Evolutionary conservation across 2,113 vertebrate species (phyloP).

Genomic region (Syrrhaptes paradoxus): DNA sequence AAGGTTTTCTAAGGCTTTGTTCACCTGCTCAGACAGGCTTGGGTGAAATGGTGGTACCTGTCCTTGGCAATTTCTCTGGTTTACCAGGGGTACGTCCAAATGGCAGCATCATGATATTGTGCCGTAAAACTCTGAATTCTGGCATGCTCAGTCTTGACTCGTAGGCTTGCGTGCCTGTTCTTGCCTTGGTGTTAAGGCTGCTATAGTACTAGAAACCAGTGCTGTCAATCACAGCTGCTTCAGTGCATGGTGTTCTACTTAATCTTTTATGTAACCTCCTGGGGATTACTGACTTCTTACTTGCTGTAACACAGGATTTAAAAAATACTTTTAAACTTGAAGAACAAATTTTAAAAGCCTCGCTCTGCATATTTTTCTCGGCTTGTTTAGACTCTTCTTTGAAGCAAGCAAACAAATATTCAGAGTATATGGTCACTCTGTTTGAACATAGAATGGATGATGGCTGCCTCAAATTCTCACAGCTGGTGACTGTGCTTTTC

Average conservation of each 20-base stretch:
- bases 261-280: constrained; percentile 43
- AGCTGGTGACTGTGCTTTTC: not conserved
- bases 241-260: not conserved
- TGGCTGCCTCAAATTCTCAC: not conserved
- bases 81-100: not conserved
- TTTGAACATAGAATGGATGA: not conserved
- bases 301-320: not conserved
- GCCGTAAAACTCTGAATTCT: not conserved
- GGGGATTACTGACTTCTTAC: constrained; percentile 21
- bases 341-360: not conserved
- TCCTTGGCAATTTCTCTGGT: not conserved
- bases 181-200: not conserved
- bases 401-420: not conserved
- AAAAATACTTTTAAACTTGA: not conserved
- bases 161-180: rapidly evolving
- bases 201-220: not conserved
- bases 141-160: not conserved
- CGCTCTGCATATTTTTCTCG: not conserved
- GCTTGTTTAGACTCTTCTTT: not conserved
- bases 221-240: constrained; percentile 6
- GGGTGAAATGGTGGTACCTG: not conserved
- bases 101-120: not conserved
- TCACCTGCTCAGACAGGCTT: not conserved
- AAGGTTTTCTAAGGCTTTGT: not conserved
- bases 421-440: not conserved